Evolutionary conservation across 2,113 vertebrate species (phyloP).

Genomic region (Glaucidium brasilianum): DNA sequence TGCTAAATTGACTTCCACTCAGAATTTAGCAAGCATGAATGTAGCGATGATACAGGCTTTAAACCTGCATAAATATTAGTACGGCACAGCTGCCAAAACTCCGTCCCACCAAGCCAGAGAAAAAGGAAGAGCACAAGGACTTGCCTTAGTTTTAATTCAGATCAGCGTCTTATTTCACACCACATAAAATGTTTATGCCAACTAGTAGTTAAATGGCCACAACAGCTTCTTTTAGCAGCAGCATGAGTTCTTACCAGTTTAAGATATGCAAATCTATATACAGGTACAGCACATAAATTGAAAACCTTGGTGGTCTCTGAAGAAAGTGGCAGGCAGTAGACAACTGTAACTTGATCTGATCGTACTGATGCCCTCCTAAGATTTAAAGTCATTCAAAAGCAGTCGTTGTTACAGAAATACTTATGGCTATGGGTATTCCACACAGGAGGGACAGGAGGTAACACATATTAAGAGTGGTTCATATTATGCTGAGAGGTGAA

Average conservation of each 20-base stretch:
- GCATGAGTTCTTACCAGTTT: rapidly evolving
- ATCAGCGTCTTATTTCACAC: neutral
- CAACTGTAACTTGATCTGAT: neutral
- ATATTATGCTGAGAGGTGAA: neutral
- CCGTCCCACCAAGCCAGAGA: neutral
- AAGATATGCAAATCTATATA: neutral
- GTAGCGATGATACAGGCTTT: neutral
- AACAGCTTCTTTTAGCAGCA: neutral
- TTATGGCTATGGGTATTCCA: neutral
- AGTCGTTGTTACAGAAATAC: neutral
- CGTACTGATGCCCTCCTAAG: neutral
- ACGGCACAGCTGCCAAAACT: neutral
- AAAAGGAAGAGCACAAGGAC: neutral
- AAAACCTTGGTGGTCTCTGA: neutral
- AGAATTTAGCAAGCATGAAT: neutral
- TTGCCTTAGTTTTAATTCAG: neutral
- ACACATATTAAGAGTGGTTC: rapidly evolving
- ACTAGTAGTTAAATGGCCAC: neutral
- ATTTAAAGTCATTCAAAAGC: neutral
- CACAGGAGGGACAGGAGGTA: rapidly evolving
- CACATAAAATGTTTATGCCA: neutral
- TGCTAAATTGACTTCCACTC: neutral
- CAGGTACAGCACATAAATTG: neutral
- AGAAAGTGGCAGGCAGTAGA: neutral
- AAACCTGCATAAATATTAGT: neutral